phyloP scores from a whole-genome alignment of 2,797 vertebrate species.

The Morelia viridis region DNA sequence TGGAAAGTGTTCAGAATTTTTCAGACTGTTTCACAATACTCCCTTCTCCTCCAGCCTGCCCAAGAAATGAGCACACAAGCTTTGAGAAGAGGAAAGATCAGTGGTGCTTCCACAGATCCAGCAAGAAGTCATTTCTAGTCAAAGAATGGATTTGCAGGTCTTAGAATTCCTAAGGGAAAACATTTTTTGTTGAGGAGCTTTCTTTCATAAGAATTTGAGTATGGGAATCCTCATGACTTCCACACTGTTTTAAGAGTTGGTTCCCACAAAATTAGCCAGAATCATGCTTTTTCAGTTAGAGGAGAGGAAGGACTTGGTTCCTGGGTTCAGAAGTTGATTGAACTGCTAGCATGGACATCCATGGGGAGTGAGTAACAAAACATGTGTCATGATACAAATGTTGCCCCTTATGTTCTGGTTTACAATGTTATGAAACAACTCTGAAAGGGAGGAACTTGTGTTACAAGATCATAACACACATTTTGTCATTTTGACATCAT shows the following conservation, averaged over 20 bases:
- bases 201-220: neutral
- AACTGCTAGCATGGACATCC: neutral
- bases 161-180: neutral
- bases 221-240: neutral
- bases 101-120: neutral
- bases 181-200: neutral
- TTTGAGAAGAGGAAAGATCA: neutral
- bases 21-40: neutral
- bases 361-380: neutral
- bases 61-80: neutral
- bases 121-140: neutral
- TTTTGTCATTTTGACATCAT: neutral
- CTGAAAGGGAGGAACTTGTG: neutral
- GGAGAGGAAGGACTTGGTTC: neutral
- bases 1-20: neutral
- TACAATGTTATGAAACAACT: neutral
- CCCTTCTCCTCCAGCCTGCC: neutral
- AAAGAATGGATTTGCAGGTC: neutral
- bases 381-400: neutral
- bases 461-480: neutral
- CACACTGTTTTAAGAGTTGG: neutral
- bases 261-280: neutral
- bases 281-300: neutral
- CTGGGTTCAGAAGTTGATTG: neutral
- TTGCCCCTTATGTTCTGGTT: neutral